Evolutionary conservation across 2,113 vertebrate genomes (phyloP).

Genomic region (Cynopterus brachyotis): DNA sequence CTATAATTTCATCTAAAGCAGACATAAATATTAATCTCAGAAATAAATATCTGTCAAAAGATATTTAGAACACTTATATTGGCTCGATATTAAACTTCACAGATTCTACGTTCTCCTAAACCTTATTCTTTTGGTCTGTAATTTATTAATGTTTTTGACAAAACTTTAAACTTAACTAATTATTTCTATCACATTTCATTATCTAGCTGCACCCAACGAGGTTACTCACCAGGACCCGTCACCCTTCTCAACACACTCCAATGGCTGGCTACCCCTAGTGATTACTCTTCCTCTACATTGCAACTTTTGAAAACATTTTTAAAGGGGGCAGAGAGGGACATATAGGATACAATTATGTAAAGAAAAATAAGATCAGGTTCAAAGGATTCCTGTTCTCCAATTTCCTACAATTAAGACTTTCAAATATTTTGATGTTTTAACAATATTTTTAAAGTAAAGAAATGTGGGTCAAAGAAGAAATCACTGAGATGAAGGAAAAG

Average conservation of each 20-base stretch:
- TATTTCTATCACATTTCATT: background rate
- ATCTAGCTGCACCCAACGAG: background rate
- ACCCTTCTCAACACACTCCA: background rate
- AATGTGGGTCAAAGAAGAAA: background rate
- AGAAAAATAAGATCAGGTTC: background rate
- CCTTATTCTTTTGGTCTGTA: background rate
- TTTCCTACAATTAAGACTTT: background rate
- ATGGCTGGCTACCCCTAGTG: background rate
- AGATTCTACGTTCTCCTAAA: background rate
- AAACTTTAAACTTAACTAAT: background rate
- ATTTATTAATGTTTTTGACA: background rate
- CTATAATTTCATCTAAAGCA: slow-evolving; percentile 21
- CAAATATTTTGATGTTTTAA: background rate
- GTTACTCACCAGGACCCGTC: background rate
- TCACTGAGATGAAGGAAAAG: background rate
- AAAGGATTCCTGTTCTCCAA: background rate
- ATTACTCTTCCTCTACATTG: background rate
- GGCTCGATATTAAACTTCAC: background rate
- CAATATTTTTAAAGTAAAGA: background rate
- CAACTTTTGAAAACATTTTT: background rate
- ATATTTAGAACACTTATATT: background rate
- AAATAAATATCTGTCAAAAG: background rate
- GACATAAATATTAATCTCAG: slow-evolving; percentile 16
- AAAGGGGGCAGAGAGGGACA: background rate
- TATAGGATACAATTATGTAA: background rate